Evolutionary conservation across 2,113 vertebrate species (phyloP).

Genomic region (Rhabdomys dilectus): DNA sequence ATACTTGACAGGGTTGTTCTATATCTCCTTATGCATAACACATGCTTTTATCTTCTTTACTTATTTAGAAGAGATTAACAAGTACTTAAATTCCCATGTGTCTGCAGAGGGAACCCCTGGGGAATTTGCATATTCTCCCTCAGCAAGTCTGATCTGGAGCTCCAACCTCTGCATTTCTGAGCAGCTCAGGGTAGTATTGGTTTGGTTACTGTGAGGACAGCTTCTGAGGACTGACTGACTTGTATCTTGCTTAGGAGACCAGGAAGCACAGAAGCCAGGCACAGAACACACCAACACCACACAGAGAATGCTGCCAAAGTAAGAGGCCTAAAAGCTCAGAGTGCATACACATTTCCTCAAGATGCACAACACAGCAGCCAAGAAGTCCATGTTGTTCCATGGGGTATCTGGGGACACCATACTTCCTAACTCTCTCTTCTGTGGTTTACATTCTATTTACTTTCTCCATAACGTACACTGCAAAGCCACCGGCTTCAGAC

Average conservation of each 20-base stretch:
- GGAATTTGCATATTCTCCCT: not conserved
- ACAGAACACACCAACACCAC: not conserved
- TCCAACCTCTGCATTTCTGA: not conserved
- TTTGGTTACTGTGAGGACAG: no score
- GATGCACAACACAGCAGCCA: no score
- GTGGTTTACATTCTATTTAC: not conserved
- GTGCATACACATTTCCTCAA: not conserved
- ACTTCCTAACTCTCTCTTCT: not conserved
- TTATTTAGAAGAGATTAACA: not conserved
- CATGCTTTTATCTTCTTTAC: not conserved
- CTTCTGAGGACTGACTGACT: not conserved
- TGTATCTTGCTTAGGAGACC: not conserved
- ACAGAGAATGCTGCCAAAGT: not conserved
- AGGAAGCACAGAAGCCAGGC: not conserved
- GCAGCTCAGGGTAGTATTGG: not conserved
- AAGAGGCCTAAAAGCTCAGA: accelerated
- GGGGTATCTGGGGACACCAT: accelerated
- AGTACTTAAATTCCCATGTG: not conserved
- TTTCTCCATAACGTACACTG: not conserved
- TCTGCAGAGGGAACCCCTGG: not conserved
- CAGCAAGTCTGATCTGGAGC: not conserved
- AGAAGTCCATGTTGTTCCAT: accelerated
- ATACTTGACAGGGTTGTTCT: not conserved
- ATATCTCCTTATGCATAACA: not conserved
- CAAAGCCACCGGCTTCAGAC: not conserved